A percentile compares a stretch with the other conserved stretches of the same genome.
These are phyloP conservation scores for Polyodon spathula DNA, from an alignment of 2,113 vertebrate species.

Conservation along the genomic window DNA sequence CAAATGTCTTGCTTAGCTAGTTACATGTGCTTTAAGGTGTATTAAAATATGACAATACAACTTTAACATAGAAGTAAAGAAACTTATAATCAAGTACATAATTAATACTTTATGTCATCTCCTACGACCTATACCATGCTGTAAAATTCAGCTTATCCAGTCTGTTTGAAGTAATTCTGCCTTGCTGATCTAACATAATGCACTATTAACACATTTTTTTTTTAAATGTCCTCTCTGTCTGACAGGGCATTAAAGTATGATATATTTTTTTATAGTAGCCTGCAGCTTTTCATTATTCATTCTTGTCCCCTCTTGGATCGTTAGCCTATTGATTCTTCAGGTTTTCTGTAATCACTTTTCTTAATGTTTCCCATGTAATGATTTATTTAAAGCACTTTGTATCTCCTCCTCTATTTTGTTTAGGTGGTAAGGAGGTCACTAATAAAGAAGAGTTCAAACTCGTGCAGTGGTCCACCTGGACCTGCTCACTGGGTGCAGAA, in stretches of 20 bases:
- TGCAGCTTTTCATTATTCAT: neutral
- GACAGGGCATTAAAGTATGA: neutral
- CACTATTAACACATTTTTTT: too few relatives aligned
- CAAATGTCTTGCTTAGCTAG: too few relatives aligned
- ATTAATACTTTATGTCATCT: too few relatives aligned
- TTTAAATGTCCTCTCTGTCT: neutral
- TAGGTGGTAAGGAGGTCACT: slow-evolving; percentile 90
- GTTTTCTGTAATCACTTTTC: neutral
- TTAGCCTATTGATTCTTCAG: neutral
- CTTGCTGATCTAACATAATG: too few relatives aligned
- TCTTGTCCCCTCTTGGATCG: neutral
- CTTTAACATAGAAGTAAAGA: too few relatives aligned
- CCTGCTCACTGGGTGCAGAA: slow-evolving; percentile 85
- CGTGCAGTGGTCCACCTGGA: slow-evolving; percentile 91
- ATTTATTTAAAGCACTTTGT: neutral
- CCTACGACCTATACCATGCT: too few relatives aligned
- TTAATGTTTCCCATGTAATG: too few relatives aligned
- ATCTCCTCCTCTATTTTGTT: slow-evolving; percentile 32
- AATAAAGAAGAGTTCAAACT: slow-evolving; percentile 89
- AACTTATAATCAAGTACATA: too few relatives aligned
- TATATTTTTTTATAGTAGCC: neutral
- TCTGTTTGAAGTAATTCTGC: too few relatives aligned
- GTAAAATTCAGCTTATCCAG: too few relatives aligned
- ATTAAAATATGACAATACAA: too few relatives aligned
- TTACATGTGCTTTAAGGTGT: too few relatives aligned